Percentiles rank a stretch among this genome's conserved stretches.
Evolutionary conservation across 2,113 vertebrate genomes (phyloP).

Genomic region (Campylomormyrus numenius): DNA sequence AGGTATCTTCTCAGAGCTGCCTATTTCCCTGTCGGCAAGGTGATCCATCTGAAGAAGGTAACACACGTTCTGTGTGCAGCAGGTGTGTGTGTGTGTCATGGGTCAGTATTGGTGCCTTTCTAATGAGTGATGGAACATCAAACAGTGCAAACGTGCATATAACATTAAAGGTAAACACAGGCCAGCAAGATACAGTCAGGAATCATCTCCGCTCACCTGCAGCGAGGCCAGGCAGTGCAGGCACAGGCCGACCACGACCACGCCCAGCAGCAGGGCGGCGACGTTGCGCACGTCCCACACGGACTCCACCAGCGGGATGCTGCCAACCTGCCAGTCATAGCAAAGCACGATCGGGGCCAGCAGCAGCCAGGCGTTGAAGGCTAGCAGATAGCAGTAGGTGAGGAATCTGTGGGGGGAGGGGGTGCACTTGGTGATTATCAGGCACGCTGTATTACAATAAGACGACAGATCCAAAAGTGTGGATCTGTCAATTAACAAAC

Average conservation of each 20-base stretch:
- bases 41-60: not conserved
- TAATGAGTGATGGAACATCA: not conserved
- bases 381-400: conserved; percentile 88
- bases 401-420: conserved; percentile 65
- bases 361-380: conserved; percentile 87
- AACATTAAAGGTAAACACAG: not conserved
- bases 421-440: not conserved
- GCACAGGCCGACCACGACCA: conserved; percentile 64
- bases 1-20: not conserved
- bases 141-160: not conserved
- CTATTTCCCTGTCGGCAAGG: not conserved
- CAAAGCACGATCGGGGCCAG: conserved; percentile 82
- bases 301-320: conserved; percentile 86
- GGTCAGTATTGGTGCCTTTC: not conserved
- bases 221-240: conserved; percentile 68
- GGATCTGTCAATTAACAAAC: not conserved
- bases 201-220: conserved; percentile 65
- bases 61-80: not conserved
- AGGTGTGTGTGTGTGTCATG: not conserved
- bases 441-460: not conserved
- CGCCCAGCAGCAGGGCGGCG: conserved; percentile 66
- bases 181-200: not conserved
- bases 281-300: conserved; percentile 74
- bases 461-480: not conserved
- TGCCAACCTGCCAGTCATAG: conserved; percentile 98